phyloP scores from a whole-genome alignment of 2,888 invertebrate species.

The Cheilosia impressa region DNA sequence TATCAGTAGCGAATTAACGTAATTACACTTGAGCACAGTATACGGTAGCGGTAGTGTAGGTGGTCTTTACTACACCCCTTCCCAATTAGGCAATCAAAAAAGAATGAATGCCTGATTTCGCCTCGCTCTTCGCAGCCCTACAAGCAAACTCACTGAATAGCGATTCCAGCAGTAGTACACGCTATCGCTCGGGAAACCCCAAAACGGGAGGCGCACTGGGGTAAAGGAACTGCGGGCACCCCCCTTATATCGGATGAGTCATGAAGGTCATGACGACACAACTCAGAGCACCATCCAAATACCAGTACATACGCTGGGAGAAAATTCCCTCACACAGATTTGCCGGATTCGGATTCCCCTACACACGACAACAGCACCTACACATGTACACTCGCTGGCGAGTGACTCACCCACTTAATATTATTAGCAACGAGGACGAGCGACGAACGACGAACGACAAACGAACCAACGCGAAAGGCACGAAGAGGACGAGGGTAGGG shows the following conservation, averaged over 20 bases:
- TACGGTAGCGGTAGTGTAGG: too few species aligned
- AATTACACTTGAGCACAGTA: constrained; percentile 37
- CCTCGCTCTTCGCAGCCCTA: neutral
- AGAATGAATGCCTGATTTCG: constrained; percentile 60
- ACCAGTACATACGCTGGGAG: constrained; percentile 51
- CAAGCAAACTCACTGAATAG: constrained; percentile 1
- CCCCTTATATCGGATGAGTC: constrained; percentile 82
- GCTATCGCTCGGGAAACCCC: constrained; percentile 77
- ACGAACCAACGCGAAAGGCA: neutral
- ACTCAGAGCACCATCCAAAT: constrained; percentile 75
- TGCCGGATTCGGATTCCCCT: constrained; percentile 66
- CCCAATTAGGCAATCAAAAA: constrained; percentile 64
- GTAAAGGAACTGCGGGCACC: constrained; percentile 62
- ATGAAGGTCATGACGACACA: constrained; percentile 84
- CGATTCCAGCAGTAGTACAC: constrained; percentile 30
- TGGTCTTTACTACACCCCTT: neutral
- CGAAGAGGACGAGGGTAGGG: neutral
- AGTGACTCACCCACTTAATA: constrained; percentile 75
- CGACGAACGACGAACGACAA: constrained; percentile 38
- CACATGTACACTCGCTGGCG: constrained; percentile 44
- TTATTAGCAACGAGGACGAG: constrained; percentile 67
- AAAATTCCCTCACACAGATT: constrained; percentile 75
- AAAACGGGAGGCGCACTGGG: constrained; percentile 65
- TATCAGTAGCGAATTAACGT: constrained; percentile 49
- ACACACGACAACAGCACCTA: constrained; percentile 64